Evolutionary conservation across 2,888 invertebrate genomes (phyloP).

Genomic region (Stenolophus ochropezus): DNA sequence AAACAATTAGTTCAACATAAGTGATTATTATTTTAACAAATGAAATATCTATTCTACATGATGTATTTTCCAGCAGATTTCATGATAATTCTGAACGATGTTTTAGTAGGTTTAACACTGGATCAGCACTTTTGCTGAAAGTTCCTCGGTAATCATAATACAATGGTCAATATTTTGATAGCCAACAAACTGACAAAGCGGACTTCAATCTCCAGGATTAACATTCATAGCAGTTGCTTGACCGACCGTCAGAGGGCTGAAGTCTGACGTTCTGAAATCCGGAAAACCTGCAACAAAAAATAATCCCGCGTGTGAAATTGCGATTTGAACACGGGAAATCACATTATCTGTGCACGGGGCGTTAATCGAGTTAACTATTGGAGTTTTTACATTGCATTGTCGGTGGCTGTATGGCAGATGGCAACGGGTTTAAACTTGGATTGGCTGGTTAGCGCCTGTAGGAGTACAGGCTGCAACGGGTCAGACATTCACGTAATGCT

Average conservation of each 20-base stretch:
- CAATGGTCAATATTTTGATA: conserved; percentile 29
- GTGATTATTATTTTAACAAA: neutral
- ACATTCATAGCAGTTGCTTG: conserved; percentile 11
- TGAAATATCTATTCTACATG: neutral
- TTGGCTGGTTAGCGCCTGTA: neutral
- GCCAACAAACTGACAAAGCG: conserved; percentile 28
- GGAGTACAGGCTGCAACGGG: neutral
- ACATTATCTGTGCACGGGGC: neutral
- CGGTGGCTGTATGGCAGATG: neutral
- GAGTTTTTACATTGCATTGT: neutral
- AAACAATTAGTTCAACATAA: no score
- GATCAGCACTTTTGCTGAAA: conserved; percentile 32
- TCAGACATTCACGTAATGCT: neutral
- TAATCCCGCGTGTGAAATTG: neutral
- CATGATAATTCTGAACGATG: neutral
- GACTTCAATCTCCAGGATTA: conserved; percentile 26
- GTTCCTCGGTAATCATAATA: conserved; percentile 20
- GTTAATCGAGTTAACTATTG: conserved; percentile 13
- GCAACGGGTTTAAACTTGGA: neutral
- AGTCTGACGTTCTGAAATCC: neutral
- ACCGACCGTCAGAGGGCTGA: neutral
- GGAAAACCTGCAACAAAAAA: neutral
- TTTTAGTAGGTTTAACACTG: conserved; percentile 17
- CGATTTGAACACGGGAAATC: conserved; percentile 13
- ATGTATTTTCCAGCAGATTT: neutral